These are phyloP conservation scores for Macaria notata DNA, from an alignment of 2,888 invertebrate species.

Conservation along the genomic window DNA sequence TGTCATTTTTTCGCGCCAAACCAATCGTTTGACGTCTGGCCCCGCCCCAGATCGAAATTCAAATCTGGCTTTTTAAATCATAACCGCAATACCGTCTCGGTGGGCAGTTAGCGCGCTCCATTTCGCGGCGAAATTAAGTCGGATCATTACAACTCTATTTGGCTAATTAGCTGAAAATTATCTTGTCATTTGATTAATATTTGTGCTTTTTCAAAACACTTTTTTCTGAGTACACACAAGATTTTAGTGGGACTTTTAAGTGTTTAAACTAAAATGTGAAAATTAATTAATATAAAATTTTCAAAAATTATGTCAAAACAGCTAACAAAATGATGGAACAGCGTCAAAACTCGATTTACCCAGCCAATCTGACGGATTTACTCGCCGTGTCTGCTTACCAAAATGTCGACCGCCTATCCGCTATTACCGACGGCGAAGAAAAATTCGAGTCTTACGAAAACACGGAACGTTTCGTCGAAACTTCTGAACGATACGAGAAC, in stretches of 20 bases:
- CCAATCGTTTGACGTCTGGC: slow-evolving; percentile 62
- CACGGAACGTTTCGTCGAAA: slow-evolving; percentile 43
- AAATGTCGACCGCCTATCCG: slow-evolving; percentile 53
- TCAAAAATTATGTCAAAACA: slow-evolving; percentile 39
- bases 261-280: slow-evolving; percentile 5
- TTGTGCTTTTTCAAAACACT: not conserved
- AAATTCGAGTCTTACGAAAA: slow-evolving; percentile 31
- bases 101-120: slow-evolving; percentile 45
- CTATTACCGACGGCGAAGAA: slow-evolving; percentile 49
- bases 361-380: slow-evolving; percentile 64
- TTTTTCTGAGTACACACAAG: no score
- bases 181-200: not conserved
- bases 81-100: slow-evolving; percentile 60
- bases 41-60: slow-evolving; percentile 65
- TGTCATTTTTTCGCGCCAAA: slow-evolving; percentile 76
- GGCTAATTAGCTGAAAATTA: slow-evolving; percentile 16
- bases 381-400: slow-evolving; percentile 63
- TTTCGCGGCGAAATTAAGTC: slow-evolving; percentile 38
- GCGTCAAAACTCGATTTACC: slow-evolving; percentile 57
- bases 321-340: slow-evolving; percentile 63
- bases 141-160: slow-evolving; percentile 23
- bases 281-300: not conserved
- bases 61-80: slow-evolving; percentile 65
- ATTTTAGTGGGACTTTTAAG: not conserved
- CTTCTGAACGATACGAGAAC: slow-evolving; percentile 50